Base-by-base conservation (phyloP, 2,113 vertebrate species). In the Mormyrus iriodes region DNA sequence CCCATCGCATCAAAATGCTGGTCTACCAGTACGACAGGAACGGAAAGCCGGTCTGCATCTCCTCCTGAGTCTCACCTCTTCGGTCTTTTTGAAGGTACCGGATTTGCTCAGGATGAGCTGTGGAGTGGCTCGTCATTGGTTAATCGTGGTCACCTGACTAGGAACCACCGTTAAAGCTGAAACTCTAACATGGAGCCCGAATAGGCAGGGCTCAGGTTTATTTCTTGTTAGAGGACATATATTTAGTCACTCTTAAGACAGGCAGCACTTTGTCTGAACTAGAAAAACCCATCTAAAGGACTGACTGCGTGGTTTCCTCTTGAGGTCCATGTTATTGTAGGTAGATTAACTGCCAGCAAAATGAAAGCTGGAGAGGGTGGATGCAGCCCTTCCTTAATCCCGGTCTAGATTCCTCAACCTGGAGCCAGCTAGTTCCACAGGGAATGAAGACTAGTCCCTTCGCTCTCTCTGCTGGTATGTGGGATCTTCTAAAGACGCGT, bases 1-100 rank as follows among this genome's bases (percentile, higher is more conserved):
- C 98, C 7, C 98, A 99, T 93, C 99, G 98, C 94, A 98, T 99
- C 95, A 98, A 98, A 95, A 99, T 99, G 98, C 93, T 99, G 91
- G 98, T 98, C 90, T 98, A 99, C 93, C 98, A 98, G 93, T 98
- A 98, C 0, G 98, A 99, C 95, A 98, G 97, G 94, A 97, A 98
- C 0, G 98, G 98, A 49, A 98, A 98, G 87, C 97, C 98, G 91
- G 96, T 98, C 93, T 97, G 97, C 90, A 96, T 98, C 90, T 98
- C 98, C 51, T 97, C 97, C 0, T 99, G 97, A 99, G 88, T 53
- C 31, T 51, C 88, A 8, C 85, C 58, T 46, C 88, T 88, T 44
- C 51, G 76, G 12, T 31, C 46, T 48, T 48, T 85, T 48, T 35
- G 86, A 44, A 87, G 55, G 12, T 35, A 46, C 44, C 48, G 27